Evolutionary conservation across 2,113 vertebrate genomes (phyloP), one percentile per base, ranked within the genome.

Genomic region (Callospermophilus lateralis): DNA sequence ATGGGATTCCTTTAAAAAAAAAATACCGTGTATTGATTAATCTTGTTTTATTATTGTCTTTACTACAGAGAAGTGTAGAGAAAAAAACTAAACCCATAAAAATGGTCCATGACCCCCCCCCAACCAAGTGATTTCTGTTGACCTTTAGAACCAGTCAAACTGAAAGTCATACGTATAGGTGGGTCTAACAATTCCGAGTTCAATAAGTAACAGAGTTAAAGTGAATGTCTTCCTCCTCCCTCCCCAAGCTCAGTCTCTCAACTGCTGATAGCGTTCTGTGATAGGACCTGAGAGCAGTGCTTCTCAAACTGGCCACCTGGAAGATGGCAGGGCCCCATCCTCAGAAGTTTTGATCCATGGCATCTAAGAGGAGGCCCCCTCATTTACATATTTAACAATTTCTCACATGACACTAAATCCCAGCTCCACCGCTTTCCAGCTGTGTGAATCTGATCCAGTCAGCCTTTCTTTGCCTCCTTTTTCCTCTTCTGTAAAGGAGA

Each of bases 61-160:
- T 78, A 77, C 87, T 96, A 80, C 32, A 93, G 65, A 95, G 37
- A 91, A 48, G 11, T 67, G 61, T 8, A 68, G 28, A 39, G 42
- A 22, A 15, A 34, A 72, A 92, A 45, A 0, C 16, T 48, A 85
- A 91, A n/a, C 24, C 61, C 9, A 83, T 42, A 93, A 86, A 94
- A 93, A 72, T 79, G 53, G 22, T 17, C 72, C 45, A 28, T 65
- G 79, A 94, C 79, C 65, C 8, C 79, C 65, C 8, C 19, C 34
- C 39, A 30, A 73, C 79, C n/a, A 61, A 26, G 65, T 88, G 77
- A 89, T 73, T 90, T 81, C 72, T 45, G 80, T 77, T 88, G 81
- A 92, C 87, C 92, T 97, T 96, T 93, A 95, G 92, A 95, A 84
- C 32, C n/a, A 93, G 88, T 92, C 94, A 89, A 74, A 97, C 80